Evolutionary conservation across 2,888 invertebrate species (phyloP).

Genomic region (Dryobota labecula): DNA sequence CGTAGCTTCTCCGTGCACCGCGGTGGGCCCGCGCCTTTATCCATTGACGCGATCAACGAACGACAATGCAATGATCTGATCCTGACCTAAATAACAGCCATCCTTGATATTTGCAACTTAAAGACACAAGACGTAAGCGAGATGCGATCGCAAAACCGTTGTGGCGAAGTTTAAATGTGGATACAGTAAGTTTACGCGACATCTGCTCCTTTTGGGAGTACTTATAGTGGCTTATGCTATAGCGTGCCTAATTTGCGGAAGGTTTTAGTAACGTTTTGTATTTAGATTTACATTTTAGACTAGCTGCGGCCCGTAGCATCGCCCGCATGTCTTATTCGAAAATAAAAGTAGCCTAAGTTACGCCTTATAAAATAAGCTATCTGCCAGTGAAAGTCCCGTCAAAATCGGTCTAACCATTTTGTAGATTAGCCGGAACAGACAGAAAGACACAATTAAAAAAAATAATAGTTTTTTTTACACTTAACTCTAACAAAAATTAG

Average conservation of each 20-base stretch:
- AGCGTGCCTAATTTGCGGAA: conserved; percentile 15
- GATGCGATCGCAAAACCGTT: conserved; percentile 37
- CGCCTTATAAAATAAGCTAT: too few species aligned
- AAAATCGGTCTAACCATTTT: too few species aligned
- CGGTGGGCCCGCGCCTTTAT: too few species aligned
- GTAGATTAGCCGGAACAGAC: too few species aligned
- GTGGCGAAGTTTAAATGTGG: conserved; percentile 45
- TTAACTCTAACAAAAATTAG: too few species aligned
- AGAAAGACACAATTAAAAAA: too few species aligned
- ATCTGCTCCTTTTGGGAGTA: conserved; percentile 21
- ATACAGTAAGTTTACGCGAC: conserved; percentile 32
- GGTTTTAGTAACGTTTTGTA: not conserved
- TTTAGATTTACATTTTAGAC: conserved; percentile 1
- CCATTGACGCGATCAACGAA: conserved; percentile 26
- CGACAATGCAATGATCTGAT: conserved; percentile 40
- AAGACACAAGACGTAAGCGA: conserved; percentile 30
- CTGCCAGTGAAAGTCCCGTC: too few species aligned
- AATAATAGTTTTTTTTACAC: too few species aligned
- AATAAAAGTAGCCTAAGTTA: too few species aligned
- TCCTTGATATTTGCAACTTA: conserved; percentile 27
- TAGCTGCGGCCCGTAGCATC: too few species aligned
- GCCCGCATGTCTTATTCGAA: too few species aligned
- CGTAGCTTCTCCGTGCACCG: too few species aligned
- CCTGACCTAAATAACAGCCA: conserved; percentile 48
- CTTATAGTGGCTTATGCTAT: conserved; percentile 4